Conservation (phyloP, 1,140 invertebrate species). For the Conus betulinus region DNA sequence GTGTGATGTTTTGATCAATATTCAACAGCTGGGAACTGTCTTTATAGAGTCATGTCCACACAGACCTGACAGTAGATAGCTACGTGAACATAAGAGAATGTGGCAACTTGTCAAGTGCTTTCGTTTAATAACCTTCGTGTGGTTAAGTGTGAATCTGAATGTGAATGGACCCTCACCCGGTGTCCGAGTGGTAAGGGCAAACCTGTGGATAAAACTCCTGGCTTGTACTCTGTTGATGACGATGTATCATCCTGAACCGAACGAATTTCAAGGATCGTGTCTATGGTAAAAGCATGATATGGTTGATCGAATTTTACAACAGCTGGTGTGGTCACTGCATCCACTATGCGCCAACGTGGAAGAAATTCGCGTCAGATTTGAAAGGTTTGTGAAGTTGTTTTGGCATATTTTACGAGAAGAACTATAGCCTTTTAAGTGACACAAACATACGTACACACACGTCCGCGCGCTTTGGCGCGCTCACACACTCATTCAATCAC, state of each 20-base stretch:
- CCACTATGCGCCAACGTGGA: slow-evolving; percentile 68
- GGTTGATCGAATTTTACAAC: slow-evolving; percentile 75
- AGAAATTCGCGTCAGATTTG: slow-evolving; percentile 59
- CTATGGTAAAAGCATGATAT: slow-evolving; percentile 57
- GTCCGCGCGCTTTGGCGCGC: background rate
- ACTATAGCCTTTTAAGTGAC: too few species aligned
- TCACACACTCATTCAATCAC: background rate
- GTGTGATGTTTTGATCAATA: background rate
- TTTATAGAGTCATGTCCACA: background rate
- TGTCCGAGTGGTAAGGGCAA: background rate
- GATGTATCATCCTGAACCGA: slow-evolving; percentile 51
- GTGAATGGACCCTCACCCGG: background rate
- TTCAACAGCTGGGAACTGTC: background rate
- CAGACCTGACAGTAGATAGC: background rate
- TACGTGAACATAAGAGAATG: background rate
- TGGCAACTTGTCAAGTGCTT: background rate
- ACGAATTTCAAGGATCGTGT: slow-evolving; percentile 54
- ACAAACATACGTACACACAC: background rate
- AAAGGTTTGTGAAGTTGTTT: slow-evolving; percentile 56
- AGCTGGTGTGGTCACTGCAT: slow-evolving; percentile 75
- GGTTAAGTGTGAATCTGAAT: background rate
- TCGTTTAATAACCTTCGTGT: background rate
- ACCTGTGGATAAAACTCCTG: slow-evolving; percentile 15
- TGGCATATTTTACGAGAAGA: too few species aligned
- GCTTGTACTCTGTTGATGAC: slow-evolving; percentile 51